Evolutionary conservation across 2,113 vertebrate genomes (phyloP).

Genomic region (Bucco capensis): DNA sequence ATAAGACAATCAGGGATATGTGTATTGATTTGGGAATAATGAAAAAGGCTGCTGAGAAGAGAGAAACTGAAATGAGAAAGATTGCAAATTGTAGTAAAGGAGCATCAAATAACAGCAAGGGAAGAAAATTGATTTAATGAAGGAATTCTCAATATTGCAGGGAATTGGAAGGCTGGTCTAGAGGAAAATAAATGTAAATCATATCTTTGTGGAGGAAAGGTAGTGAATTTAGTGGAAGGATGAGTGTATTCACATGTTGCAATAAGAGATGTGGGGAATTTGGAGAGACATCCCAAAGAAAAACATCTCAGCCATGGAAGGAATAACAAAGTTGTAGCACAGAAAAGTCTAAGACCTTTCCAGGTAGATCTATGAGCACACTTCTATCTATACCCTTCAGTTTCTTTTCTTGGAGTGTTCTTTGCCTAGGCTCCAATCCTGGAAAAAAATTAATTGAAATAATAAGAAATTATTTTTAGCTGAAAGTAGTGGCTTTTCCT

Average conservation of each 20-base stretch:
- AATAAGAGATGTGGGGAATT: not conserved
- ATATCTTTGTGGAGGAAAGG: not conserved
- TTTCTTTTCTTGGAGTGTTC: not conserved
- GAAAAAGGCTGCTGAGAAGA: not conserved
- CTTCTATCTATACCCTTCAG: not conserved
- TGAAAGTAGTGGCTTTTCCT: not conserved
- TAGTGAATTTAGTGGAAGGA: not conserved
- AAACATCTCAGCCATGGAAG: not conserved
- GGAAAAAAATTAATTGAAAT: not conserved
- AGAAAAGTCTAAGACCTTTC: not conserved
- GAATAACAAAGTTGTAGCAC: not conserved
- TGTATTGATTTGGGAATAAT: not conserved
- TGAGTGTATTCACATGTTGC: not conserved
- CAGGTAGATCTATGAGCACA: not conserved
- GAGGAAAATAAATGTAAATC: not conserved
- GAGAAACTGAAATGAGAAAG: not conserved
- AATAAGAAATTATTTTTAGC: not conserved
- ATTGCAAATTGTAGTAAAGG: not conserved
- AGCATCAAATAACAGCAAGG: not conserved
- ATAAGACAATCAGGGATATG: not conserved
- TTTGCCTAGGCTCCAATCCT: not conserved
- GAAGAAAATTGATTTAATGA: not conserved
- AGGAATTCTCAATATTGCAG: not conserved
- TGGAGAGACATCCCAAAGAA: not conserved
- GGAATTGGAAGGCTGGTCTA: not conserved